These are phyloP conservation scores for Apostichopus californicus DNA, from an alignment of 35 echinoderm and acorn worm species.

Conservation along the genomic window DNA sequence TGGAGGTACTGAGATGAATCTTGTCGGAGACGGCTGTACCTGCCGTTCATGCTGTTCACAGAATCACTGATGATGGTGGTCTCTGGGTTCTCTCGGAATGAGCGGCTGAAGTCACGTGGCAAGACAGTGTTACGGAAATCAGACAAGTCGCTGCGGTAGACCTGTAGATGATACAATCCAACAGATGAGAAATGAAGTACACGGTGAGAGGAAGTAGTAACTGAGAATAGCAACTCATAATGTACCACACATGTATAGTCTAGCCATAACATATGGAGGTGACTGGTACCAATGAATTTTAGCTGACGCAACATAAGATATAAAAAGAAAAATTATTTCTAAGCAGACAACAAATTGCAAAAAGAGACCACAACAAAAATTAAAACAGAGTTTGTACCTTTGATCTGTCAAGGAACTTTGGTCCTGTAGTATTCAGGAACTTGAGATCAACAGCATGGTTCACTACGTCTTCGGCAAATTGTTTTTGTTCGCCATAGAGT, in stretches of 20 bases:
- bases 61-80: constrained; percentile 67
- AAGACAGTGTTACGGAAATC: constrained; percentile 77
- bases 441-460: constrained; percentile 81
- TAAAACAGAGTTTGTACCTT: constrained; percentile 57
- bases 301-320: too few species aligned
- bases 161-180: constrained; percentile 31
- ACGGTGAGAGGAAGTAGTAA: too few species aligned
- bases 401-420: constrained; percentile 80
- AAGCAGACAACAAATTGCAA: too few species aligned
- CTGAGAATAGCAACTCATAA: too few species aligned
- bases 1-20: constrained; percentile 41
- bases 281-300: too few species aligned
- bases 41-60: constrained; percentile 75
- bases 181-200: too few species aligned
- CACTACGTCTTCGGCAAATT: constrained; percentile 89
- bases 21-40: constrained; percentile 37
- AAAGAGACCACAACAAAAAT: too few species aligned
- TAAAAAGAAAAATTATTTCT: too few species aligned
- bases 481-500: constrained; percentile 64
- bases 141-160: constrained; percentile 75
- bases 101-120: constrained; percentile 81
- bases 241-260: too few species aligned
- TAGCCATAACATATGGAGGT: too few species aligned
- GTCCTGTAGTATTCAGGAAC: constrained; percentile 88
- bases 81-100: constrained; percentile 85